Evolutionary conservation across 2,888 invertebrate genomes (phyloP), one percentile per base, ranked within the genome.

Genomic region (Sturmia bella): DNA sequence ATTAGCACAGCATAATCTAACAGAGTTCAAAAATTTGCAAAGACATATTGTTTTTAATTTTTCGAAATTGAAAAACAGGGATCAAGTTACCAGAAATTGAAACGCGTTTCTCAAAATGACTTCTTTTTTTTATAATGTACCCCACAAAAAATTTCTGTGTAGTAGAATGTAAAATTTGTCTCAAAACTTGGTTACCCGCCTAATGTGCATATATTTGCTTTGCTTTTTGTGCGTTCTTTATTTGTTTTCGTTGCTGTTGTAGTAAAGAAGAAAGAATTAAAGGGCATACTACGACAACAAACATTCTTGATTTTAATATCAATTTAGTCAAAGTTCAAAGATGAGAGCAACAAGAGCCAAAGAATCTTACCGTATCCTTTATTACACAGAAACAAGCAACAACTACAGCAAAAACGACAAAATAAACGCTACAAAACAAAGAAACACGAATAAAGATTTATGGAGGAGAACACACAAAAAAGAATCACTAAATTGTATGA

Each of bases 221-320:
- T 32, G 52, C 15, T 56, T 61, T 43, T 52, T 50, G 13, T 52
- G 43, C 32, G 19, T 54, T 27, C 21, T 17, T 50, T 61, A 73
- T 73, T 66, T 45, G 39, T 50, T 45, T 66, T 59, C n/a, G 32
- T 48, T 68, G 50, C 50, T 68, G 37, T 52, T 76, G 52, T 37
- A 52, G 37, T 56, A 48, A 11, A 3, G 15, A 43, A 13, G 19
- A 19, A 57, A 37, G 37, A 27, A 27, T 32, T 32, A 32, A 32
- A 32, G 66, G 17, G 37, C 19, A 32, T 9, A 43, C 37, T 54
- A 56, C 17, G 19, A 32, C 27, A 45, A 63, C 57, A 77, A 78
- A 78, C 78, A 73, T 78, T 66, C 45, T 37, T 73, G 72, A 45
- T 79, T 79, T 79, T 79, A 79, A 79, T 79, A 79, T 79, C 72